These are phyloP conservation scores for Harpegnathos saltator DNA, from an alignment of 1,140 invertebrate genomes.

Conservation along the genomic window DNA sequence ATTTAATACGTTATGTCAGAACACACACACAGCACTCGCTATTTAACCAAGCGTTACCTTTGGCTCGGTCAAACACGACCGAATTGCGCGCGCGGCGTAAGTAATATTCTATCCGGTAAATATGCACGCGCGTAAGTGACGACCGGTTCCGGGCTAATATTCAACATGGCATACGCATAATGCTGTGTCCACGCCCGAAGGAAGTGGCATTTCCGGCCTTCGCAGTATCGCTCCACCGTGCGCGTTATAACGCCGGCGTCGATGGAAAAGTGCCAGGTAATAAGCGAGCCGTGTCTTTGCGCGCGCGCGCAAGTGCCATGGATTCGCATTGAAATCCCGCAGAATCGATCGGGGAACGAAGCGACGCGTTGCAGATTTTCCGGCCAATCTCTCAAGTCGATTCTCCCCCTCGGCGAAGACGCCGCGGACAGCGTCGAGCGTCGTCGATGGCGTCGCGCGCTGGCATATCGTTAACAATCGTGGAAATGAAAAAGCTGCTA, in stretches of 20 bases:
- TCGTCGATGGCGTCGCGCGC: too few relatives aligned
- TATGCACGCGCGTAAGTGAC: background rate
- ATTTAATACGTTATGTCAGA: slow-evolving; percentile 41
- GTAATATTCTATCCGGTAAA: slow-evolving; percentile 49
- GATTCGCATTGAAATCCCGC: background rate
- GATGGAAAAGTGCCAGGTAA: slow-evolving; percentile 20
- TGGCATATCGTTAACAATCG: too few relatives aligned
- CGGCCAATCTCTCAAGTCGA: background rate
- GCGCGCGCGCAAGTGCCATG: background rate
- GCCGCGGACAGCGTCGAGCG: too few relatives aligned
- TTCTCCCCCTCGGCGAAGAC: too few relatives aligned
- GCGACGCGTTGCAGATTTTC: background rate
- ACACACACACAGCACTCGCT: background rate
- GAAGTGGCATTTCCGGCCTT: slow-evolving; percentile 32
- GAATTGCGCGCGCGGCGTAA: slow-evolving; percentile 26
- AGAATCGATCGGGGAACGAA: background rate
- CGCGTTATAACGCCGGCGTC: background rate
- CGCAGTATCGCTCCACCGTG: background rate
- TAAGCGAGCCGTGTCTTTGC: slow-evolving; percentile 1
- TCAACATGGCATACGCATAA: slow-evolving; percentile 36
- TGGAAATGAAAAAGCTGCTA: too few relatives aligned
- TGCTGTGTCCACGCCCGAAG: slow-evolving; percentile 23
- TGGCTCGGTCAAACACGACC: slow-evolving; percentile 23
- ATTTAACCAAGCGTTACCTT: slow-evolving; percentile 59
- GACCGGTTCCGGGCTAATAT: slow-evolving; percentile 33